Evolutionary conservation across 2,888 invertebrate species (phyloP).

Genomic region (Altica lythri): DNA sequence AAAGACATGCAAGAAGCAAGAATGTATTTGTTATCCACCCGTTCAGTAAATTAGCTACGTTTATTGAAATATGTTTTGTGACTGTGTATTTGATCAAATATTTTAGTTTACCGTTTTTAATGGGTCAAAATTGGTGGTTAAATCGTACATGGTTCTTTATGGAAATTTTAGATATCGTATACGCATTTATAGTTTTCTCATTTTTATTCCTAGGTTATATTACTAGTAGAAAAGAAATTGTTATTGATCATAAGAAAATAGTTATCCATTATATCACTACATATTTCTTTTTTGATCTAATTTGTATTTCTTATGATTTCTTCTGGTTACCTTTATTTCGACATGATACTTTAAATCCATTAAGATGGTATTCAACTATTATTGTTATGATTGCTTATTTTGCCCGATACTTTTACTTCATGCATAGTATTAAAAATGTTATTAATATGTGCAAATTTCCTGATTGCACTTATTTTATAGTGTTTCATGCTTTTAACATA

Average conservation of each 20-base stretch:
- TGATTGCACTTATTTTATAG: neutral
- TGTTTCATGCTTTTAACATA: conserved; percentile 4
- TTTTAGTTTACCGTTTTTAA: too few relatives aligned
- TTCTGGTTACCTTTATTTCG: neutral
- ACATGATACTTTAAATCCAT: neutral
- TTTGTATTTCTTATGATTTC: conserved; percentile 8
- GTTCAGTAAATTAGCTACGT: conserved; percentile 35
- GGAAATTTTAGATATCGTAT: too few relatives aligned
- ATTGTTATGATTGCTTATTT: neutral
- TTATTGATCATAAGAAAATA: conserved; percentile 31
- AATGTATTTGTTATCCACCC: conserved; percentile 40
- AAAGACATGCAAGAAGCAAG: conserved; percentile 27
- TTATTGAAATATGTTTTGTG: conserved; percentile 20
- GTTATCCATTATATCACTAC: conserved; percentile 32
- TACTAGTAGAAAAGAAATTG: conserved; percentile 32
- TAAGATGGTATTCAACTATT: neutral
- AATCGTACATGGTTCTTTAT: too few relatives aligned
- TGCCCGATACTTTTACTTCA: conserved; percentile 4
- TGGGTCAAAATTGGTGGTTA: too few relatives aligned
- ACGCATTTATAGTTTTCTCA: too few relatives aligned
- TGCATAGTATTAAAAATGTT: conserved; percentile 1
- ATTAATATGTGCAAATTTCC: neutral
- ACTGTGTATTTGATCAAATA: too few relatives aligned
- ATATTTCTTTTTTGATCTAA: conserved; percentile 35
- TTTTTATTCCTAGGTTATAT: conserved; percentile 37